phyloP scores from a whole-genome alignment of 2,797 vertebrate species.

The Myiothlypis coronata region DNA sequence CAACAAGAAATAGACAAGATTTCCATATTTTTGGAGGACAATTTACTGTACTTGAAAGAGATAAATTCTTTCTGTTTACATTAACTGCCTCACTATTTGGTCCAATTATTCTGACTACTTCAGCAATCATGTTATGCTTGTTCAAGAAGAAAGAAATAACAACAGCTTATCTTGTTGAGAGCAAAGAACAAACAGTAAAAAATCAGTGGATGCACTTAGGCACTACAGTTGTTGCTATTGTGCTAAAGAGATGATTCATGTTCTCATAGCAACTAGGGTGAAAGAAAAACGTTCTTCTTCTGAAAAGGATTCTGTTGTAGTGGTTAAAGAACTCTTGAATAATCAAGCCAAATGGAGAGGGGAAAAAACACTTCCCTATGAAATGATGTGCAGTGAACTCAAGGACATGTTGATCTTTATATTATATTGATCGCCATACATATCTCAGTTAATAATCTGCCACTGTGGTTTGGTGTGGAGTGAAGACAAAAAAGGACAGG shows the following conservation, averaged over 20 bases:
- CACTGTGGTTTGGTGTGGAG: not conserved
- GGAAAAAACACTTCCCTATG: constrained; percentile 38
- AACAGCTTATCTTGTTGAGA: constrained; percentile 81
- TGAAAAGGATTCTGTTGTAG: constrained; percentile 76
- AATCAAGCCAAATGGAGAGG: constrained; percentile 69
- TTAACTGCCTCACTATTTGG: constrained; percentile 78
- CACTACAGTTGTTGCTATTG: constrained; percentile 77
- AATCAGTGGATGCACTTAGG: constrained; percentile 78
- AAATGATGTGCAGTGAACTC: constrained; percentile 40
- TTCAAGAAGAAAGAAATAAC: constrained; percentile 83
- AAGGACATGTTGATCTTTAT: constrained; percentile 49
- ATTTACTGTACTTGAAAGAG: constrained; percentile 75
- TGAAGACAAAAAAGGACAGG: not conserved
- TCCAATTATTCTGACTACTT: constrained; percentile 79
- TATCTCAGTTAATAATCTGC: constrained; percentile 21
- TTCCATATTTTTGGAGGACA: constrained; percentile 70
- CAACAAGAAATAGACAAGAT: constrained; percentile 77
- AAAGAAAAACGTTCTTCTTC: constrained; percentile 55
- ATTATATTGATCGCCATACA: not conserved
- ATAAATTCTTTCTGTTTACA: constrained; percentile 77
- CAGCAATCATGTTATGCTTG: constrained; percentile 81
- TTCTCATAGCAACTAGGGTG: constrained; percentile 75
- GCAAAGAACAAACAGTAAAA: constrained; percentile 79
- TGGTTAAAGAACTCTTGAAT: constrained; percentile 75
- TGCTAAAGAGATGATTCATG: constrained; percentile 80